Evolutionary conservation across 2,888 invertebrate species (phyloP).

Genomic region (Emmelina monodactyla): DNA sequence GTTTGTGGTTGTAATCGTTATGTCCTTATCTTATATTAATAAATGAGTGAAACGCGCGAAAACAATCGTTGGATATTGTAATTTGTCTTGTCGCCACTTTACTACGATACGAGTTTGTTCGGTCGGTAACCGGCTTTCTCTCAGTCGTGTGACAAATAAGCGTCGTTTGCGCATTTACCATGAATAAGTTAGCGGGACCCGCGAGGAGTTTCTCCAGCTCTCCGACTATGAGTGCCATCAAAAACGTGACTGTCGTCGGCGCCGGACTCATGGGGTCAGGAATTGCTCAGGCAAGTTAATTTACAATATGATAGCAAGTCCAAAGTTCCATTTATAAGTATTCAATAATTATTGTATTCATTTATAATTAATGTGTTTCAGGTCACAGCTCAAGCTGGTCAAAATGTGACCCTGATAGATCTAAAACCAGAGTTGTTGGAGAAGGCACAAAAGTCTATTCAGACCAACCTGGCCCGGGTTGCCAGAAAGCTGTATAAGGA

Average conservation of each 20-base stretch:
- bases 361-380: slow-evolving; percentile 40
- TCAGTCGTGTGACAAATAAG: too few species aligned
- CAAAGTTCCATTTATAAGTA: too few species aligned
- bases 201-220: slow-evolving; percentile 49
- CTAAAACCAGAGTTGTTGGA: slow-evolving; percentile 73
- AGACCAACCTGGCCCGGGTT: slow-evolving; percentile 74
- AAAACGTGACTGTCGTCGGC: slow-evolving; percentile 85
- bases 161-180: slow-evolving; percentile 20
- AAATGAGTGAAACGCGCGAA: too few species aligned
- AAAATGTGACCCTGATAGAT: slow-evolving; percentile 83
- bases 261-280: slow-evolving; percentile 91
- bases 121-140: too few species aligned
- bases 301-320: neutral
- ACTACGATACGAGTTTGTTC: too few species aligned
- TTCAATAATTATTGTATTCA: neutral
- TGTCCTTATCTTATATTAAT: too few species aligned
- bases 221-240: slow-evolving; percentile 64
- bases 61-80: too few species aligned
- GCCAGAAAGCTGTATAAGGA: slow-evolving; percentile 82
- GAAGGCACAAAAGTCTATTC: slow-evolving; percentile 76
- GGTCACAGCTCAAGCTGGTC: slow-evolving; percentile 86
- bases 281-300: slow-evolving; percentile 78
- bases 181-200: slow-evolving; percentile 40
- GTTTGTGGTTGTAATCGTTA: too few species aligned
- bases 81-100: too few species aligned